Percentiles rank a stretch among this genome's conserved stretches.
These are phyloP conservation scores for Myrmecophaga tridactyla DNA, from an alignment of 2,113 vertebrate species.

Conservation along the genomic window DNA sequence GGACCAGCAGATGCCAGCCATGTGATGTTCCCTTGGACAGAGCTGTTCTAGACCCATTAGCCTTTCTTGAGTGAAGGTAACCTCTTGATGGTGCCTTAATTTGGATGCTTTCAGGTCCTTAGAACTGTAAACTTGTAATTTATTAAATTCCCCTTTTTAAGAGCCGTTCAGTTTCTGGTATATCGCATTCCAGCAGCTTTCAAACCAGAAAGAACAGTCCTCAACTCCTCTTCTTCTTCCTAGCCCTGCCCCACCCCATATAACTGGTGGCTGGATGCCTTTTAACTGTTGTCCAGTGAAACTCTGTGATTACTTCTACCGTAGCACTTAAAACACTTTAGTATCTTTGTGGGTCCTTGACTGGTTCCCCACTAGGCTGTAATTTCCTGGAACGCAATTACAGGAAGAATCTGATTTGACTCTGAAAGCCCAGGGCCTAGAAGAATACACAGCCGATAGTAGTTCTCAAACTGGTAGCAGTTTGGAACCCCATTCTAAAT, in stretches of 20 bases:
- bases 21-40: no score
- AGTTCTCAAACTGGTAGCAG: background rate
- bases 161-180: no score
- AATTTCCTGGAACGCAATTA: background rate
- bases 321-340: background rate
- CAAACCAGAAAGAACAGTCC: no score
- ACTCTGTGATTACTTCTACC: background rate
- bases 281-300: background rate
- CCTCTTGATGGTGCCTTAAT: no score
- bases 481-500: background rate
- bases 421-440: background rate
- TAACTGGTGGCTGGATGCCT: background rate
- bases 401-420: background rate
- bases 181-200: no score
- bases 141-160: no score
- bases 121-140: no score
- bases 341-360: background rate
- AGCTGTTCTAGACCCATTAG: no score
- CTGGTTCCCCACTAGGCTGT: background rate
- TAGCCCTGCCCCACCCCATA: background rate
- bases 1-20: no score
- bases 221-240: background rate
- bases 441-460: background rate
- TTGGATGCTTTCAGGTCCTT: no score
- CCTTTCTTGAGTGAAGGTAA: no score